Base-by-base conservation (phyloP, 2,888 invertebrate genomes). In the Eupithecia tripunctaria region DNA sequence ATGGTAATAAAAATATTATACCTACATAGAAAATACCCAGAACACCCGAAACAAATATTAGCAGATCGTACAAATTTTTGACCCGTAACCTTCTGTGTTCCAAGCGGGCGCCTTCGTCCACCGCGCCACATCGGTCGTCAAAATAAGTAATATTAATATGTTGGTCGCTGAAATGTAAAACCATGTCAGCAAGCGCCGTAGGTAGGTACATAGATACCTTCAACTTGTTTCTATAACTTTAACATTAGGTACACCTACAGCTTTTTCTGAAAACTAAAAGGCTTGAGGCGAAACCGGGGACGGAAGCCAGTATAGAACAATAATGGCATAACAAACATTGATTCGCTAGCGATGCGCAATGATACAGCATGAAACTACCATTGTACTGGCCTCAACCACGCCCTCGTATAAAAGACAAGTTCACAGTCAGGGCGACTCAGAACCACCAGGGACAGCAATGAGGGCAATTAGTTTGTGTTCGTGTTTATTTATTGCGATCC, bases 391-490 rank as follows among this genome's bases (percentile, higher is more conserved):
- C 82, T 80, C 82, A 84, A 84, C 92, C 93, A 93, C 94, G 91
- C 94, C 94, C 91, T 89, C 85, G 84, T 93, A 93, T 94, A 93
- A 87, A 86, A 90, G 78, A 80, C 88, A 94, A 93, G 92, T 93
- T 94, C 93, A 93, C 88, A 91, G 91, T 91, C 92, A 92, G 86
- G 89, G 88, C 72, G 80, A 85, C 81, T 82, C 89, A 89, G 87
- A 89, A 81, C 82, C 79, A 82, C 84, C 82, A 84, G 79, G 82
- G 76, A 77, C 77, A 84, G 84, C 84, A 83, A 93, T 93, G 93
- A 87, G 83, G 84, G 79, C 85, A 73, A 79, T 83, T 76, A 80
- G 75, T 71, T 73, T 88, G 70, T 79, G 80, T 65, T n/a, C 85
- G 63, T 74, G 89, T 71, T 77, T 85, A 73, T 73, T 84, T 51